Percentiles rank a stretch among this genome's conserved stretches.
Conservation (phyloP, 2,113 vertebrate species). For the Upupa epops region DNA sequence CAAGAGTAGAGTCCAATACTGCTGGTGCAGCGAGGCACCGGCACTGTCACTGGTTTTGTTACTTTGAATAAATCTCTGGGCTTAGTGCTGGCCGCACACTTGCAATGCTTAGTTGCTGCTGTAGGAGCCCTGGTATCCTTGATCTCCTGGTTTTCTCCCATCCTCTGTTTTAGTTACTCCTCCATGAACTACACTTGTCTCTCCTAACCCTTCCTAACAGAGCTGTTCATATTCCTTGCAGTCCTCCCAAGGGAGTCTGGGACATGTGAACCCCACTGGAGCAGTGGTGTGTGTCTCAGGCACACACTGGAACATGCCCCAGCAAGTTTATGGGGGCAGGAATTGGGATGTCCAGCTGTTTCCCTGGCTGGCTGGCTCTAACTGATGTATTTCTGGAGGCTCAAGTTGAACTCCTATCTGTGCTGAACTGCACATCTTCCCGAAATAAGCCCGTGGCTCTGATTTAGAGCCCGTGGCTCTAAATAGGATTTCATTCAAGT, state of each 20-base stretch:
- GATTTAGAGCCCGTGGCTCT: not conserved
- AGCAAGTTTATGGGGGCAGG: not conserved
- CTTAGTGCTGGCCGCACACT: not conserved
- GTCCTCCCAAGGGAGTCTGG: not conserved
- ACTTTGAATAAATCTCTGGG: not conserved
- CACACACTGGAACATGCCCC: not conserved
- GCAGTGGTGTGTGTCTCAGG: not conserved
- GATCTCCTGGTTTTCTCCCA: not conserved
- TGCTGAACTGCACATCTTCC: not conserved
- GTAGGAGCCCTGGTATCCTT: not conserved
- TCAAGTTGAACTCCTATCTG: not conserved
- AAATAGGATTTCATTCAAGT: conserved; percentile 2
- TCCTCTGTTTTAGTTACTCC: not conserved
- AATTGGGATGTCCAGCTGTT: not conserved
- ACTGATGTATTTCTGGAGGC: not conserved
- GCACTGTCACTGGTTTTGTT: not conserved
- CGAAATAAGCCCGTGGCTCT: not conserved
- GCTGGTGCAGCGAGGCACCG: not conserved
- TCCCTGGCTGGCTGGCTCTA: not conserved
- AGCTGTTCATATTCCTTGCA: not conserved
- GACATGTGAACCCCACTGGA: not conserved
- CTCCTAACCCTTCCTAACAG: not conserved
- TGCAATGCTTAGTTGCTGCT: not conserved
- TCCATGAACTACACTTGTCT: not conserved
- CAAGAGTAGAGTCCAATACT: rapidly evolving